Evolutionary conservation across 2,797 vertebrate genomes (phyloP).

Genomic region (Apogon talboti): DNA sequence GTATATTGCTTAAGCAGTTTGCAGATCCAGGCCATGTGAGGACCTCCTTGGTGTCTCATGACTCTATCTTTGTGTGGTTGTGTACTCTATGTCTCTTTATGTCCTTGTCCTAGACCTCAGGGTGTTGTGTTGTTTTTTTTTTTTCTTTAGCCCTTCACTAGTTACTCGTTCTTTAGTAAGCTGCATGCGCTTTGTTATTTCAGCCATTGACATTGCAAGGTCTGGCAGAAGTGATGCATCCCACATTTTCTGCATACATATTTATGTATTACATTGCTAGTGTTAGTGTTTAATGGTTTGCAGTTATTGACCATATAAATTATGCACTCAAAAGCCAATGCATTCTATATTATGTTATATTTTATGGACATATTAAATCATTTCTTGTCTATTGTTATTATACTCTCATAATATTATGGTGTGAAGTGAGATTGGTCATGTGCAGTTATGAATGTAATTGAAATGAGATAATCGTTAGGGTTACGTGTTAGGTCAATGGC

Average conservation of each 20-base stretch:
- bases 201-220: neutral
- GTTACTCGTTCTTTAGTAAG: constrained; percentile 4
- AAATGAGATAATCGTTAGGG: constrained; percentile 57
- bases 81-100: constrained; percentile 27
- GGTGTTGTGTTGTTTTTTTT: constrained; percentile 6
- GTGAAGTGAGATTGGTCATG: constrained; percentile 33
- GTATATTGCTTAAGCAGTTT: constrained; percentile 60
- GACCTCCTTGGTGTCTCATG: constrained; percentile 32
- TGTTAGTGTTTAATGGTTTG: neutral
- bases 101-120: constrained; percentile 31
- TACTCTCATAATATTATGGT: constrained; percentile 32
- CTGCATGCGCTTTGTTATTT: constrained; percentile 12
- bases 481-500: constrained; percentile 52
- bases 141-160: constrained; percentile 26
- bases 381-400: constrained; percentile 14
- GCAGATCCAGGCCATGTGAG: constrained; percentile 22
- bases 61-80: constrained; percentile 49
- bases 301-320: constrained; percentile 9
- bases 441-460: constrained; percentile 48
- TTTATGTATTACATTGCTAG: neutral
- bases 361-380: constrained; percentile 16
- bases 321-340: constrained; percentile 4
- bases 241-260: neutral
- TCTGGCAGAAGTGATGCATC: neutral
- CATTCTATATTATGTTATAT: neutral